Evolutionary conservation across 2,113 vertebrate genomes (phyloP).

Genomic region (Pogona vitticeps): DNA sequence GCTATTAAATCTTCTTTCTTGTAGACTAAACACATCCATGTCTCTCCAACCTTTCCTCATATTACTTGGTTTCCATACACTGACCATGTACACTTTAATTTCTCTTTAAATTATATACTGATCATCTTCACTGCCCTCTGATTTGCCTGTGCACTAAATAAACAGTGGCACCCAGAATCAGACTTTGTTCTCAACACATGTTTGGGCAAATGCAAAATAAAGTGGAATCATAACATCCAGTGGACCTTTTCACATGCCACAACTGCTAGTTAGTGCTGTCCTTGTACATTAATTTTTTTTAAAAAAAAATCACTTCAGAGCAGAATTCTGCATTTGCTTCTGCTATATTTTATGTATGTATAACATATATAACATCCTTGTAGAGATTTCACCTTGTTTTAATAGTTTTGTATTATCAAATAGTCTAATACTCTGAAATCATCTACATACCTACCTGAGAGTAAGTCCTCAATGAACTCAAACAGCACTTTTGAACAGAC

Average conservation of each 20-base stretch:
- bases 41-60: neutral
- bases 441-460: neutral
- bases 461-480: too few species aligned
- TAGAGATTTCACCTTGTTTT: neutral
- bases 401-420: neutral
- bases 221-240: neutral
- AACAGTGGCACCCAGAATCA: neutral
- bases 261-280: too few species aligned
- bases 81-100: too few species aligned
- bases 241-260: neutral
- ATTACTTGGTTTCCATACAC: neutral
- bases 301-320: too few species aligned
- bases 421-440: neutral
- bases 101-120: neutral
- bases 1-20: neutral
- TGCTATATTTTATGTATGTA: neutral
- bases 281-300: neutral
- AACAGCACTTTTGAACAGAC: too few species aligned
- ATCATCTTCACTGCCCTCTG: neutral
- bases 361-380: too few species aligned
- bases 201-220: neutral
- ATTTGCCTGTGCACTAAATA: neutral
- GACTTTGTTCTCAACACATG: neutral
- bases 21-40: neutral
- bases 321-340: neutral